phyloP scores from a whole-genome alignment of 2,797 vertebrate species.

The Hoplostethus mediterraneus region DNA sequence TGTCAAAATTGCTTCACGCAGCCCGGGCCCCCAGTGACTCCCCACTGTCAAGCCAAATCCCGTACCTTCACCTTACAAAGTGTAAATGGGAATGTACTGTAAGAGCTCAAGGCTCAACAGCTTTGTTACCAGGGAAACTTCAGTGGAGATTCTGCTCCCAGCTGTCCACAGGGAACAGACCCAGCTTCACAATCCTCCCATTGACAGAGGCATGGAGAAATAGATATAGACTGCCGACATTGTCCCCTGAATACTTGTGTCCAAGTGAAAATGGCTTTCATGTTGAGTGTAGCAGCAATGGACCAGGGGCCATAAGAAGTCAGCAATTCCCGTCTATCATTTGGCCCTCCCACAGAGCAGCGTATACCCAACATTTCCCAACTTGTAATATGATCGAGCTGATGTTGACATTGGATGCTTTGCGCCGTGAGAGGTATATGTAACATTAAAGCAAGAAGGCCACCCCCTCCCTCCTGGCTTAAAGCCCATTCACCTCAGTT shows the following conservation, averaged over 20 bases:
- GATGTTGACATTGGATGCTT: neutral
- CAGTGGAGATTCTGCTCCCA: conserved; percentile 50
- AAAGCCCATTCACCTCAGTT: neutral
- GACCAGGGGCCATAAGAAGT: conserved; percentile 19
- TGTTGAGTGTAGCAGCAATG: conserved; percentile 34
- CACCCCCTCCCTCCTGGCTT: neutral
- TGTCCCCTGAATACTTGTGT: conserved; percentile 52
- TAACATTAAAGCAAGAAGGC: neutral
- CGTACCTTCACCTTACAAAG: conserved; percentile 69
- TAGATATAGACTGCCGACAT: conserved; percentile 47
- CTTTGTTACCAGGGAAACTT: conserved; percentile 78
- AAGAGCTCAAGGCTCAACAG: conserved; percentile 68
- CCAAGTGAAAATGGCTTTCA: conserved; percentile 52
- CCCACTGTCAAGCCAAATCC: conserved; percentile 72
- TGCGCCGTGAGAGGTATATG: neutral
- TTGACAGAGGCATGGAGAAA: conserved; percentile 54
- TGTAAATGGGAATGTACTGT: conserved; percentile 73
- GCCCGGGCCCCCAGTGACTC: conserved; percentile 56
- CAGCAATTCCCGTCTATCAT: conserved; percentile 15
- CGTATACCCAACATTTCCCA: neutral
- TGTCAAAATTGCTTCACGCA: conserved; percentile 74
- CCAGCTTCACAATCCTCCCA: conserved; percentile 50
- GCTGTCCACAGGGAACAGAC: conserved; percentile 58
- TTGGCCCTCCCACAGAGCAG: neutral
- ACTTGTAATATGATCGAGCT: neutral